Conservation (phyloP, 2,113 vertebrate species). For the Rhadina sibilatrix region DNA sequence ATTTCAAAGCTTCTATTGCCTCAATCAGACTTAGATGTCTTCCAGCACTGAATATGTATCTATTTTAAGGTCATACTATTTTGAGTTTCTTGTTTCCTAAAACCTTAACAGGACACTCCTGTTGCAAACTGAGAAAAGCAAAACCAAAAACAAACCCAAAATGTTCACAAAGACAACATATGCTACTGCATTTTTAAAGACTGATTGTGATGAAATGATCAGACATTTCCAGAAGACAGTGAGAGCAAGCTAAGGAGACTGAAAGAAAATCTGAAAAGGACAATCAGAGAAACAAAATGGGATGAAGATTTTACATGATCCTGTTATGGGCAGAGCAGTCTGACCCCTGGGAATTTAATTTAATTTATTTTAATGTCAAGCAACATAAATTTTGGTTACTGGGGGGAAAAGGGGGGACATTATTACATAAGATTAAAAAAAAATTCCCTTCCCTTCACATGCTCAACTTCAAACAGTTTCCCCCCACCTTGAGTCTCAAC, state of each 20-base stretch:
- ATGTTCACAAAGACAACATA: background rate
- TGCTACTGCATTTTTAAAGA: background rate
- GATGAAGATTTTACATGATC: background rate
- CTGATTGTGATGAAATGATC: background rate
- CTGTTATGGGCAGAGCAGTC: background rate
- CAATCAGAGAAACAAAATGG: background rate
- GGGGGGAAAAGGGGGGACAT: rapidly evolving
- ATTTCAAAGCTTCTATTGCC: background rate
- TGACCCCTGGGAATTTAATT: background rate
- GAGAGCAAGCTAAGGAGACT: background rate
- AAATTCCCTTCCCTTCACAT: background rate
- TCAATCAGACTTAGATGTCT: background rate
- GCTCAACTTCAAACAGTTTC: background rate
- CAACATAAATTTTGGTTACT: background rate
- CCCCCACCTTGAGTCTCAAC: background rate
- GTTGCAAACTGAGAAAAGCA: background rate
- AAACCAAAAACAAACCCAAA: background rate
- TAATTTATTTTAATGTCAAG: background rate
- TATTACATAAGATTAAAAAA: background rate
- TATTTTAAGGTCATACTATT: background rate
- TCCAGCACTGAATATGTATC: background rate
- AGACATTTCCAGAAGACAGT: background rate
- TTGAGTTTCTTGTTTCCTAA: background rate
- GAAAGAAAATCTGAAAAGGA: background rate
- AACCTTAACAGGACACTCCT: background rate